phyloP scores from a whole-genome alignment of 2,888 invertebrate genomes.

The Scaptomyza reducta region DNA sequence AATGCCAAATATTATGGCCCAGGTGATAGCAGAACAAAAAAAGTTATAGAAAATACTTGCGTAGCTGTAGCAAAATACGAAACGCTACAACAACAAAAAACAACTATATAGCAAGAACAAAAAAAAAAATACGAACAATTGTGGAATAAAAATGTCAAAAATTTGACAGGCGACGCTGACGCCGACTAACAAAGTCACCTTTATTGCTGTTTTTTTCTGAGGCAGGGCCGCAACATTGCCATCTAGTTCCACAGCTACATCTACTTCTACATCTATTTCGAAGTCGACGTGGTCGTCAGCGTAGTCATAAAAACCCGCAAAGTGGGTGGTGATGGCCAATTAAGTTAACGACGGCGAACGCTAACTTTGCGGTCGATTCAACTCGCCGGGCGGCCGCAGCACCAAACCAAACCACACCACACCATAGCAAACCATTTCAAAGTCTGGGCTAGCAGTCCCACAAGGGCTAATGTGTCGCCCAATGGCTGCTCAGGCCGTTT shows the following conservation, averaged over 20 bases:
- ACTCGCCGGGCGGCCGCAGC: constrained; percentile 41
- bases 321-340: constrained; percentile 77
- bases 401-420: constrained; percentile 10
- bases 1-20: constrained; percentile 64
- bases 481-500: constrained; percentile 44
- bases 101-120: constrained; percentile 58
- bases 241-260: constrained; percentile 12
- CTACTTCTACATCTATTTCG: constrained; percentile 16
- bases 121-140: constrained; percentile 59
- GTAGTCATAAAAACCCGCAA: constrained; percentile 75
- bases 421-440: constrained; percentile 18
- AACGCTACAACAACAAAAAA: constrained; percentile 16
- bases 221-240: constrained; percentile 27
- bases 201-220: constrained; percentile 43
- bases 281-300: constrained; percentile 31
- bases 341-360: constrained; percentile 75
- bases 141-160: constrained; percentile 79
- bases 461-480: constrained; percentile 54
- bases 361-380: constrained; percentile 74
- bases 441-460: constrained; percentile 23
- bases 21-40: constrained; percentile 70
- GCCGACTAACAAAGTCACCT: constrained; percentile 42
- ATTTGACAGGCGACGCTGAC: constrained; percentile 68
- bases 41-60: constrained; percentile 60
- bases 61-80: constrained; percentile 22